Conservation (phyloP, 2,113 vertebrate genomes). For the Channa argus region DNA sequence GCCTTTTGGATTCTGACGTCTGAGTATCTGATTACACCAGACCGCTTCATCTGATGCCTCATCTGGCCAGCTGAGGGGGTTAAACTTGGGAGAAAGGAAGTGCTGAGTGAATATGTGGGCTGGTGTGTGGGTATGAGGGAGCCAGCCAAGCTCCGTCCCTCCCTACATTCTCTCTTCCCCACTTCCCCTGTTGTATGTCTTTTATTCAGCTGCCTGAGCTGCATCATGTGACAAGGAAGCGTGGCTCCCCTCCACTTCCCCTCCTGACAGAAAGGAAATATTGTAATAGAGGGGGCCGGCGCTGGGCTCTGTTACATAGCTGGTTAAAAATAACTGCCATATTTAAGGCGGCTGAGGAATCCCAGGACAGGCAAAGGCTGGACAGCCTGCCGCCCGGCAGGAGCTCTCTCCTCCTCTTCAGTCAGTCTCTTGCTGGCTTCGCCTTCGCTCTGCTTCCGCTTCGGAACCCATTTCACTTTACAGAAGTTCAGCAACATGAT, state of each 20-base stretch:
- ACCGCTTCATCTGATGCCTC: constrained; percentile 65
- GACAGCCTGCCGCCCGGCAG: constrained; percentile 84
- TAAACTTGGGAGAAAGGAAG: constrained; percentile 66
- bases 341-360: constrained; percentile 98
- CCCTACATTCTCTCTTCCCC: constrained; percentile 51
- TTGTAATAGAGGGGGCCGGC: constrained; percentile 90
- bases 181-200: constrained; percentile 68
- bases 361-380: constrained; percentile 91
- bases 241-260: constrained; percentile 95
- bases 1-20: constrained; percentile 83
- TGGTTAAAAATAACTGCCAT: constrained; percentile 99
- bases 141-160: constrained; percentile 56
- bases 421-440: constrained; percentile 45
- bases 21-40: constrained; percentile 80
- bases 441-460: constrained; percentile 44
- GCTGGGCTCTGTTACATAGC: constrained; percentile 88
- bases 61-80: constrained; percentile 78
- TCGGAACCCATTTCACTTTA: constrained; percentile 38
- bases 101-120: constrained; percentile 49
- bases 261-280: constrained; percentile 95
- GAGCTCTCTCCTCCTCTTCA: constrained; percentile 60
- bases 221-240: constrained; percentile 95
- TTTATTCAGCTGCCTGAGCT: constrained; percentile 85
- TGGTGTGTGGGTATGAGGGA: constrained; percentile 54
- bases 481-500: constrained; percentile 28